Conservation (phyloP, 53 echinoderm and acorn worm species). For the Paracentrotus lividus region DNA sequence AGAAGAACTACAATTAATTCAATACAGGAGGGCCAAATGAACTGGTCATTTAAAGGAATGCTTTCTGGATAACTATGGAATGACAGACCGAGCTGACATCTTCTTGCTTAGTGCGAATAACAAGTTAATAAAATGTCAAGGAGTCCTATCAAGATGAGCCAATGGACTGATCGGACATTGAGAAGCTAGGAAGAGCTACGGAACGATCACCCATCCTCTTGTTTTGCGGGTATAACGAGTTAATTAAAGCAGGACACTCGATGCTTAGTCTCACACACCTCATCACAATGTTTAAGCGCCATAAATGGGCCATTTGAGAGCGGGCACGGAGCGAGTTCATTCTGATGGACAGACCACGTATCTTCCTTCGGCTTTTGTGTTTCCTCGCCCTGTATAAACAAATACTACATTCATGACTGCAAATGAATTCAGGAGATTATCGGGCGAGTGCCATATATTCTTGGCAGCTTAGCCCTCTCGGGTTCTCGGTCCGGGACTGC, state of each 20-base stretch:
- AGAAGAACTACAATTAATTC: too few species aligned
- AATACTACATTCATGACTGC: constrained; percentile 73
- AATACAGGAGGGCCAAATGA: too few species aligned
- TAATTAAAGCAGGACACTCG: constrained; percentile 63
- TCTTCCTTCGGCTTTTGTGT: constrained; percentile 50
- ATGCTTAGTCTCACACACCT: constrained; percentile 30
- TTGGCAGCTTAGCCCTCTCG: constrained; percentile 53
- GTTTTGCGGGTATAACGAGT: constrained; percentile 44
- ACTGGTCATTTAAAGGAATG: too few species aligned
- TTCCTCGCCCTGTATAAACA: constrained; percentile 63
- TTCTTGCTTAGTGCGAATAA: too few species aligned
- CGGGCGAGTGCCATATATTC: constrained; percentile 39
- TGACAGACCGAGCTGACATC: too few species aligned
- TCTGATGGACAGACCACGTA: constrained; percentile 31
- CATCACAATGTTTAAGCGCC: constrained; percentile 51
- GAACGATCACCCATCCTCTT: background rate
- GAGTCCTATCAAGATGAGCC: background rate
- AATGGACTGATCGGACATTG: background rate
- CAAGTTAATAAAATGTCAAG: constrained; percentile 9
- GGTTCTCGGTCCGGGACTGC: background rate
- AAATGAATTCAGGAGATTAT: constrained; percentile 69
- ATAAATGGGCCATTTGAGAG: constrained; percentile 66
- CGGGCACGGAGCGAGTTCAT: constrained; percentile 7
- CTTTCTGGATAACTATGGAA: too few species aligned
- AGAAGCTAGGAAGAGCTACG: background rate